phyloP scores from a whole-genome alignment of 2,113 vertebrate species.

The Macaca nemestrina region DNA sequence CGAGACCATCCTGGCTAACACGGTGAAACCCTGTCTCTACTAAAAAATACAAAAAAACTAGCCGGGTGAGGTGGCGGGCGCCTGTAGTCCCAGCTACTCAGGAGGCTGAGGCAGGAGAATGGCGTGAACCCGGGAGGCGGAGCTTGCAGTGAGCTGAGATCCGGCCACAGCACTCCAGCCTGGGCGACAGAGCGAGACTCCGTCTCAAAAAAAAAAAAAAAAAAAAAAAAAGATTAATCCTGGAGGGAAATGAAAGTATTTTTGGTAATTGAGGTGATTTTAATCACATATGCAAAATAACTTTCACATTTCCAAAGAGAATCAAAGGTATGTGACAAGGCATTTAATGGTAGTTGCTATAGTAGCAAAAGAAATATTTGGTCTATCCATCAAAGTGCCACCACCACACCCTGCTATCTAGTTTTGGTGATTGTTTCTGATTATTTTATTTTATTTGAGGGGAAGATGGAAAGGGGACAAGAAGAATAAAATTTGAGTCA shows the following conservation, averaged over 20 bases:
- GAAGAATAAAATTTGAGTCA: slow-evolving; percentile 24
- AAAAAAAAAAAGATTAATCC: background rate
- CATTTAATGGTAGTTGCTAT: slow-evolving; percentile 52
- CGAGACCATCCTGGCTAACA: too few relatives aligned
- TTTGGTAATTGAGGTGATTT: slow-evolving; percentile 53
- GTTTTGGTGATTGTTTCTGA: slow-evolving; percentile 14
- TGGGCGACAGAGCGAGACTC: too few relatives aligned
- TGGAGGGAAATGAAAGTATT: slow-evolving; percentile 37
- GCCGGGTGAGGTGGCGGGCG: too few relatives aligned
- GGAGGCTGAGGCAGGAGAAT: too few relatives aligned
- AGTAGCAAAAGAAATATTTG: slow-evolving; percentile 60
- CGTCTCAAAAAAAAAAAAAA: too few relatives aligned
- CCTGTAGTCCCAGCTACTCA: too few relatives aligned
- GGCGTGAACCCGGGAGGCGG: too few relatives aligned
- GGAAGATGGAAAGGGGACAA: background rate
- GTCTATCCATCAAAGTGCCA: background rate
- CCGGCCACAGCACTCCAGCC: too few relatives aligned
- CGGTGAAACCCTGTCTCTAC: too few relatives aligned
- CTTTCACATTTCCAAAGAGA: slow-evolving; percentile 51
- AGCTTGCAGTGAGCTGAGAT: too few relatives aligned
- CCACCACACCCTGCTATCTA: background rate
- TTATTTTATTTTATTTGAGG: slow-evolving; percentile 34
- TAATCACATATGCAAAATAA: slow-evolving; percentile 55
- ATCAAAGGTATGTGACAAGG: slow-evolving; percentile 31
- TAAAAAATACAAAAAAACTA: too few relatives aligned